These are phyloP conservation scores for Hirtodrosophila histrioides DNA, from an alignment of 2,888 invertebrate genomes.

Conservation along the genomic window DNA sequence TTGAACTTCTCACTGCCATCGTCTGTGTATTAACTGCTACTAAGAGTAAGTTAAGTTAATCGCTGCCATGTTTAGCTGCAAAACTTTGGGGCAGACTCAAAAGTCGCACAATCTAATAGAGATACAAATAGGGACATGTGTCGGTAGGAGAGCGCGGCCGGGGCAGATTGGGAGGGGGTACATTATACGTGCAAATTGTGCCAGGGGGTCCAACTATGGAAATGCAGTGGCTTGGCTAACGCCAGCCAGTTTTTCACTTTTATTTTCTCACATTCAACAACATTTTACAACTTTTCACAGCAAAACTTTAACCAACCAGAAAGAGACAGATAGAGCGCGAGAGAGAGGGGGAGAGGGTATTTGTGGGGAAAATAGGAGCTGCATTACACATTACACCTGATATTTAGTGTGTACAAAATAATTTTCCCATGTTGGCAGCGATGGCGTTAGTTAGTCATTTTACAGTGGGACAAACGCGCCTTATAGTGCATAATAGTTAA, in stretches of 20 bases:
- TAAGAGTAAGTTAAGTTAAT: constrained; percentile 39
- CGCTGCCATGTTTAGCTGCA: constrained; percentile 30
- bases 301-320: not conserved
- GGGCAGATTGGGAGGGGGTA: too few relatives aligned
- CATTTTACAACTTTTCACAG: constrained; percentile 40
- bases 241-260: constrained; percentile 47
- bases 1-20: constrained; percentile 49
- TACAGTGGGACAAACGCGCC: constrained; percentile 19
- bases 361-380: constrained; percentile 2
- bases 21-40: constrained; percentile 29
- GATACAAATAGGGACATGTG: constrained; percentile 1
- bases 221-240: constrained; percentile 25
- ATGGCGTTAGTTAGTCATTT: not conserved
- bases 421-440: constrained; percentile 13
- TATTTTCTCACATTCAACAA: constrained; percentile 46
- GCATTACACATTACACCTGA: constrained; percentile 29
- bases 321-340: not conserved
- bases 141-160: not conserved
- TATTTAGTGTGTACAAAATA: constrained; percentile 31
- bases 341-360: not conserved
- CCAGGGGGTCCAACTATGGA: constrained; percentile 42
- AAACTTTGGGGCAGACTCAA: constrained; percentile 25
- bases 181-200: constrained; percentile 37
- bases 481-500: not conserved
- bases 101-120: constrained; percentile 2